Conservation (phyloP, 2,888 invertebrate genomes). For the Rhagophthalmus giganteus region DNA sequence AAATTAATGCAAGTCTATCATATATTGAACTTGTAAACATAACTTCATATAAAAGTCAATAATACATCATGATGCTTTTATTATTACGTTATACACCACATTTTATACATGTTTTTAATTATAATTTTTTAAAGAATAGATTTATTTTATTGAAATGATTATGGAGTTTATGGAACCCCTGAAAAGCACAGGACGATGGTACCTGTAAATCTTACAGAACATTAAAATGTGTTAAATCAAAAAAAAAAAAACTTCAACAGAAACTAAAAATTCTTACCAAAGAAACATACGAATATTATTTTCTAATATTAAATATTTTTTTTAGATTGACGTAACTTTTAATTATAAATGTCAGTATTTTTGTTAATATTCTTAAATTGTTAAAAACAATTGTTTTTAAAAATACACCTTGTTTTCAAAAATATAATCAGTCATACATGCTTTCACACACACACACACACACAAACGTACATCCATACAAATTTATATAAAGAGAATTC, state of each 20-base stretch:
- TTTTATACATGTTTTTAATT: conserved; percentile 22
- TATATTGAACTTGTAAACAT: too few species aligned
- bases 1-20: too few species aligned
- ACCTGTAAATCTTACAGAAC: conserved; percentile 47
- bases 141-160: conserved; percentile 19
- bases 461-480: too few species aligned
- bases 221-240: conserved; percentile 28
- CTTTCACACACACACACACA: conserved; percentile 22
- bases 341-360: too few species aligned
- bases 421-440: conserved; percentile 5
- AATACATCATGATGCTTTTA: background rate
- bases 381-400: too few species aligned
- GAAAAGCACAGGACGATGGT: conserved; percentile 46
- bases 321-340: too few species aligned
- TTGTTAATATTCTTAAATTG: too few species aligned
- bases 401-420: conserved; percentile 4
- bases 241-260: conserved; percentile 6
- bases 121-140: conserved; percentile 8
- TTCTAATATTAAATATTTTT: too few species aligned
- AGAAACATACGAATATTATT: too few species aligned
- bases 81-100: conserved; percentile 16
- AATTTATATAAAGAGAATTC: too few species aligned
- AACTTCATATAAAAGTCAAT: too few species aligned
- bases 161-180: conserved; percentile 40
- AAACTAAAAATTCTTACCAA: too few species aligned